These are phyloP conservation scores for Heteromyza rotundicornis DNA, from an alignment of 2,888 invertebrate genomes.

Conservation along the genomic window DNA sequence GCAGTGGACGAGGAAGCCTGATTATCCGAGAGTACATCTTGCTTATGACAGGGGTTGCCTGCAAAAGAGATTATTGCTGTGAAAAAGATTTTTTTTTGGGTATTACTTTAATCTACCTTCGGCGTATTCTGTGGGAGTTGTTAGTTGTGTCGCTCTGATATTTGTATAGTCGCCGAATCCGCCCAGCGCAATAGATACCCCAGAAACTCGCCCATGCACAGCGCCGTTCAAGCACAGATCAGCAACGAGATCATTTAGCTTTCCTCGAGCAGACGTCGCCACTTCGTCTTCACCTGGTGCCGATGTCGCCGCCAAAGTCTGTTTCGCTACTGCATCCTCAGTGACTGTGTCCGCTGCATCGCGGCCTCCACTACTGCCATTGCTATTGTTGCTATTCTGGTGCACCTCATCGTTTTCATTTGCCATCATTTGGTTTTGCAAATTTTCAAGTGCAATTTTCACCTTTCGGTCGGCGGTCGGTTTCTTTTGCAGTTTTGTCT, in stretches of 20 bases:
- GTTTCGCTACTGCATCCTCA: not conserved
- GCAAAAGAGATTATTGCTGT: too few species aligned
- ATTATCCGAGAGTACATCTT: not conserved
- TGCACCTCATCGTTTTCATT: slow-evolving; percentile 56
- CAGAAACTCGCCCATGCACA: not conserved
- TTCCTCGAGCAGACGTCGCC: slow-evolving; percentile 22
- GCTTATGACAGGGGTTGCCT: not conserved
- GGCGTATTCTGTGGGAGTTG: too few species aligned
- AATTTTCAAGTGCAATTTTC: slow-evolving; percentile 28
- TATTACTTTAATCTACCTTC: not conserved
- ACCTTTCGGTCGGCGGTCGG: too few species aligned
- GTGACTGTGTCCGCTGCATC: slow-evolving; percentile 8
- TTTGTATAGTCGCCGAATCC: slow-evolving; percentile 48
- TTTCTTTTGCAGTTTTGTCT: too few species aligned
- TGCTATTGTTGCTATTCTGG: slow-evolving; percentile 33
- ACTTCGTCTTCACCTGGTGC: not conserved
- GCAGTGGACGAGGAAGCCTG: not conserved
- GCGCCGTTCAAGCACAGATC: slow-evolving; percentile 45
- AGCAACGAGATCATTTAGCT: slow-evolving; percentile 50
- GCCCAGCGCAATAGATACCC: not conserved
- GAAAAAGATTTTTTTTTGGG: not conserved
- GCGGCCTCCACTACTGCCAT: slow-evolving; percentile 16
- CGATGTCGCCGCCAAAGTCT: not conserved
- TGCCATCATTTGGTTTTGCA: slow-evolving; percentile 44
- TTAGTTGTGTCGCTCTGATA: slow-evolving; percentile 44